Evolutionary conservation across 2,113 vertebrate genomes (phyloP), one percentile per base, ranked within the genome.

Genomic region (Furnarius figulus): DNA sequence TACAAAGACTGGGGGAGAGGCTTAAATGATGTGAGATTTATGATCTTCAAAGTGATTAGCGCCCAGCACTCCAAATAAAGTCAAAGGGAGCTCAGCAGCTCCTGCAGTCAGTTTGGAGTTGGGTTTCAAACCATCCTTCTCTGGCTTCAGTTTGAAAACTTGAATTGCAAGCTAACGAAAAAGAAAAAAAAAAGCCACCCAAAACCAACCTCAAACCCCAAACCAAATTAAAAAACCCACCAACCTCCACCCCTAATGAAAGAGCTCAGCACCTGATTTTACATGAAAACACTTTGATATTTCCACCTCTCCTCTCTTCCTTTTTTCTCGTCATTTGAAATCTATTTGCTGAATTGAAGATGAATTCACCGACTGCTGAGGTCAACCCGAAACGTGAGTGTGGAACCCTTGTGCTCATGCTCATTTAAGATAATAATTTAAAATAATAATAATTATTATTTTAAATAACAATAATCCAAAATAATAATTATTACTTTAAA

Each of bases 31-130:
- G 90, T 63, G 94, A 93, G 95, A 96, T 97, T 96, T 92, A 96
- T 84, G 94, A 95, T 93, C 95, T 97, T 95, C 94, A 94, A 95
- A 97, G 91, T 61, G 96, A 97, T 96, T 94, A 95, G 96, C 47
- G 22, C 85, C 91, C 96, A 97, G 87, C 87, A 12, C 89, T 91
- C 95, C 94, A 95, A 95, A 96, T 93, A 94, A 96, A 94, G 95
- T 56, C 93, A 96, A 97, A 89, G 72, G 66, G 91, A 96, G 87
- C 94, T 85, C 85, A 31, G 85, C 58, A 87, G 87, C 90, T 91
- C 90, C 71, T 80, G 75, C 82, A 65, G 27, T 78, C 56, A 3
- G 93, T 30, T 80, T 77, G 87, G 56, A 96, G 92, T 52, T 96
- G 78, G 78, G 85, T 93, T 97, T 93, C 96, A 93, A 92, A 92